Evolutionary conservation across 2,888 invertebrate species (phyloP).

Genomic region (Spodoptera picta): DNA sequence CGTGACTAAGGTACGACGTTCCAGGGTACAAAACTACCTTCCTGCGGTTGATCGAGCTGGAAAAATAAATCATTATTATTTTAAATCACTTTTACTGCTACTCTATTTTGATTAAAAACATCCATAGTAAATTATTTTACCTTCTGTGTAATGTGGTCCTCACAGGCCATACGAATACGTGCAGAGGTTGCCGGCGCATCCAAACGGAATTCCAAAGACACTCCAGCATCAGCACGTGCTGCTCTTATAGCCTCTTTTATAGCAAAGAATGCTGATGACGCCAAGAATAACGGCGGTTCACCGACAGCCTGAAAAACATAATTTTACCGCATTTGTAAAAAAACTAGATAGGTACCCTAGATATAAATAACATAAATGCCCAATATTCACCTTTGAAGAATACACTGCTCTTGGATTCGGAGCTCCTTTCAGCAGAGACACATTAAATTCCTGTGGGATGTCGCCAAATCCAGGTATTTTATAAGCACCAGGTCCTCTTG

Average conservation of each 20-base stretch:
- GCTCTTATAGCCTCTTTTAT: slow-evolving; percentile 95
- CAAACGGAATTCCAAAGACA: slow-evolving; percentile 89
- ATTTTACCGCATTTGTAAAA: neutral
- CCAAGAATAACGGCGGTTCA: slow-evolving; percentile 97
- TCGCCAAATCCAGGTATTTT: slow-evolving; percentile 98
- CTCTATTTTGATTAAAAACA: neutral
- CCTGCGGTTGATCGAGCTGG: slow-evolving; percentile 88
- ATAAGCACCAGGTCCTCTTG: slow-evolving; percentile 97
- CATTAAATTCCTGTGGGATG: slow-evolving; percentile 97
- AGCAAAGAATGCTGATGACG: slow-evolving; percentile 96
- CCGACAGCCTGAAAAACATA: slow-evolving; percentile 93
- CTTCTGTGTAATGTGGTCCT: slow-evolving; percentile 94
- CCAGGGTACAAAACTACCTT: slow-evolving; percentile 90
- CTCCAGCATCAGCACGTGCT: slow-evolving; percentile 92
- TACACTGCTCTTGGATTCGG: slow-evolving; percentile 97
- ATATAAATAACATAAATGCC: neutral
- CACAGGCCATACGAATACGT: slow-evolving; percentile 96
- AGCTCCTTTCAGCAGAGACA: slow-evolving; percentile 96
- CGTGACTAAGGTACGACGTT: slow-evolving; percentile 88
- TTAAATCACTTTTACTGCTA: neutral
- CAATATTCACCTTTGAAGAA: slow-evolving; percentile 94
- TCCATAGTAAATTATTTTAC: slow-evolving; percentile 76
- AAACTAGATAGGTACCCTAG: neutral
- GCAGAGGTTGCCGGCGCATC: slow-evolving; percentile 97
- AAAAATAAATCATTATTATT: slow-evolving; percentile 55